Conservation (phyloP, 2,113 vertebrate genomes). For the Motacilla alba region DNA sequence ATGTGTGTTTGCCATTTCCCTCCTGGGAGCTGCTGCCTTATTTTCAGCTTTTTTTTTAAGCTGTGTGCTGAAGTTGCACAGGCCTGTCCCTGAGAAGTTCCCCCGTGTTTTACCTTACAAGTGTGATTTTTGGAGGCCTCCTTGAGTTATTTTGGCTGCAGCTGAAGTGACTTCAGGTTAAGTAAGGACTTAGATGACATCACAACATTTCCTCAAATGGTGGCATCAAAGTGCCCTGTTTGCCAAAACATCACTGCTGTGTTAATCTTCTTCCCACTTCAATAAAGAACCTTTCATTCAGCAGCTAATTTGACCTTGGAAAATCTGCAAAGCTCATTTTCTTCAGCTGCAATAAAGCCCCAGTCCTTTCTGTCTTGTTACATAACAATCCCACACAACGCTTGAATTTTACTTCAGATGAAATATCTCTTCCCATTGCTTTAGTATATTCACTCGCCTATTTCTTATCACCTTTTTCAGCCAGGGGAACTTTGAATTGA, state of each 20-base stretch:
- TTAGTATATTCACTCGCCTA: neutral
- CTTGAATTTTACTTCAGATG: neutral
- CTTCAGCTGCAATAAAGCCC: neutral
- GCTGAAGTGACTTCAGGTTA: neutral
- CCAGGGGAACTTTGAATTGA: neutral
- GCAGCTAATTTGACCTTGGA: neutral
- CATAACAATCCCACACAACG: neutral
- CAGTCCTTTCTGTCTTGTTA: neutral
- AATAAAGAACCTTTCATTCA: neutral
- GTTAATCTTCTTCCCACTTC: neutral
- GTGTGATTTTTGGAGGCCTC: neutral
- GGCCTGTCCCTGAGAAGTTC: neutral
- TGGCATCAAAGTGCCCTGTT: neutral
- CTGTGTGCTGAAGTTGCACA: neutral
- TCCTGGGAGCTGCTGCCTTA: neutral
- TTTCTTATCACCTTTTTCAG: neutral
- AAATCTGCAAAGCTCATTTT: neutral
- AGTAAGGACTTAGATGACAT: neutral
- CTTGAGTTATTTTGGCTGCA: neutral
- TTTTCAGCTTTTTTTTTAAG: neutral
- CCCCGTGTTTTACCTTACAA: neutral
- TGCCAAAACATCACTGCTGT: neutral
- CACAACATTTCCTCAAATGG: neutral
- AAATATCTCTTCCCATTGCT: neutral
- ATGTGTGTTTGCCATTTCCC: neutral